A percentile compares a stretch with the other conserved stretches of the same genome.
Evolutionary conservation across 2,113 vertebrate genomes (phyloP).

Genomic region (Hippolais icterina): DNA sequence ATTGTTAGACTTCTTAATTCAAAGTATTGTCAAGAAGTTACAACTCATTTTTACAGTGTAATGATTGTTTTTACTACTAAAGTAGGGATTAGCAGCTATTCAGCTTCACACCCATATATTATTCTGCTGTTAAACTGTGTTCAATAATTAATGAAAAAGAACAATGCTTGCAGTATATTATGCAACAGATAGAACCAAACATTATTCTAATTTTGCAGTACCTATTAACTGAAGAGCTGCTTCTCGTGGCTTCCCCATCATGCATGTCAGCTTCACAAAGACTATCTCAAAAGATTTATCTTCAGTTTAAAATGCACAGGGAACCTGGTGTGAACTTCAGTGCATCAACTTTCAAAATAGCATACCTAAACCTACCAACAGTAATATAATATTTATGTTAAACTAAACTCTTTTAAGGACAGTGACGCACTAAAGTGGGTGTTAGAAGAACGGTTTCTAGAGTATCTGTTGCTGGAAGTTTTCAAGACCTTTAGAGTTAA

Average conservation of each 20-base stretch:
- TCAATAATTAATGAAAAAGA: neutral
- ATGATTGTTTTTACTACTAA: neutral
- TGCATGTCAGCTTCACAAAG: neutral
- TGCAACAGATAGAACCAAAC: neutral
- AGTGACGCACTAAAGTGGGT: neutral
- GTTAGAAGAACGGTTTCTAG: neutral
- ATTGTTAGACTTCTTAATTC: neutral
- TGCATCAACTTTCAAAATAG: neutral
- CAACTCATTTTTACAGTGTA: neutral
- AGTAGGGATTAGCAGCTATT: neutral
- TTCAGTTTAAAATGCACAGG: neutral
- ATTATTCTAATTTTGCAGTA: neutral
- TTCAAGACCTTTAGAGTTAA: neutral
- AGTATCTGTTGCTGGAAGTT: neutral
- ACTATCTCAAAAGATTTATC: neutral
- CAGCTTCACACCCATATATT: neutral
- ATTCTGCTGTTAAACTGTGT: neutral
- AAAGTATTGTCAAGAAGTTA: neutral
- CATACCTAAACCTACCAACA: neutral
- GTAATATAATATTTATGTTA: neutral
- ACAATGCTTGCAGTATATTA: neutral
- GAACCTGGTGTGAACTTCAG: neutral
- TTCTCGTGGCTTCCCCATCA: neutral
- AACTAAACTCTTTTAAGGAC: neutral
- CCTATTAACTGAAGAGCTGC: neutral